Evolutionary conservation across 2,113 vertebrate species (phyloP), one percentile per base, ranked within the genome.

Genomic region (Gnathonemus longibarbis): DNA sequence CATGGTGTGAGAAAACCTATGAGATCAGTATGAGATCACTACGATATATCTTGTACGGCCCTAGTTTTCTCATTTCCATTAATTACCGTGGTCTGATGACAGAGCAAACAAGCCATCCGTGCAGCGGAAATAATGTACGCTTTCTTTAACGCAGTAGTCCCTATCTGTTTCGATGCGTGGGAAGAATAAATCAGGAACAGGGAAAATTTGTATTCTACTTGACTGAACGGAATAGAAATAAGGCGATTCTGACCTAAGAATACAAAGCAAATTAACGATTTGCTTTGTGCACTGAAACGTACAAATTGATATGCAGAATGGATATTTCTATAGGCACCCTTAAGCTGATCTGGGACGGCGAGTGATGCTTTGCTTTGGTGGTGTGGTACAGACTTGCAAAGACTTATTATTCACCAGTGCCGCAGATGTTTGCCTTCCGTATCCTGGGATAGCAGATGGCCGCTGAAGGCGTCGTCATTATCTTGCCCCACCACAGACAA

Each of bases 371-470:
- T 52, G 66, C 66, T 15, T 21, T 50, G 48, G 88, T 17, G 74
- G 74, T 80, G 11, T 80, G 35, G 35, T 35, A 31, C 88, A 48
- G 46, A 31, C 66, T 21, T 46, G 46, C 24, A 74, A 46, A 39
- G 3, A 48, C 84, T 86, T 11, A 86, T 48, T 46, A 48, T 46
- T 49, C 42, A 27, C n/a, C 45, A 35, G 66, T 6, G 17, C 48
- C 46, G 48, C 35, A 77, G 48, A 66, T 31, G 62, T 21, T 39
- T 74, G n/a, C 66, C 66, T 50, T 46, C 3, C 27, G 39, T 31
- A 35, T 31, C 88, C 66, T 21, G n/a, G 88, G 66, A 77, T 35
- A 70, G 88, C 88, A 89, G 88, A 89, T 80, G 45, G 62, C 48
- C 27, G 21, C 48, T 19, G 15, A 49, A 77, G 62, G 24, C 9